A percentile compares a stretch with the other conserved stretches of the same genome.
Conservation (phyloP, 2,797 vertebrate genomes). For the Anas georgica region DNA sequence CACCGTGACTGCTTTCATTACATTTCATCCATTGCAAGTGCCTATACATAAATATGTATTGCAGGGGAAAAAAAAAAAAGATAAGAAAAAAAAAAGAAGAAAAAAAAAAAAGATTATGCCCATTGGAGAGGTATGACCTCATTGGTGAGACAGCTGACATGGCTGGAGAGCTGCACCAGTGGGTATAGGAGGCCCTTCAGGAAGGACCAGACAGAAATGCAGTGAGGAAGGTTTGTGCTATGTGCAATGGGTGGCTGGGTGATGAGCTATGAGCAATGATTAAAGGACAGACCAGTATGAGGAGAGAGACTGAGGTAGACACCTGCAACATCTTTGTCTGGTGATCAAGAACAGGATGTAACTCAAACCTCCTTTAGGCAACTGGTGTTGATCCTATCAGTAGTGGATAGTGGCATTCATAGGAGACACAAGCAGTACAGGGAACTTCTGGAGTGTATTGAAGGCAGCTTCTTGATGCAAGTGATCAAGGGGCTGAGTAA, state of each 20-base stretch:
- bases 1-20: accelerated
- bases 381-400: background rate
- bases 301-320: background rate
- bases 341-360: background rate
- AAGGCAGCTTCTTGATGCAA: background rate
- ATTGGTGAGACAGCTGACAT: background rate
- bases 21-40: background rate
- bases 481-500: background rate
- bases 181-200: background rate
- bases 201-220: background rate
- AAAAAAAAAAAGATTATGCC: background rate
- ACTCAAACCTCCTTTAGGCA: background rate
- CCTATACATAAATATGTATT: background rate
- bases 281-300: background rate
- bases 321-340: background rate
- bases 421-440: background rate
- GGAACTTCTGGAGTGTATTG: background rate
- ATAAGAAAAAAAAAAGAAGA: background rate
- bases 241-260: accelerated
- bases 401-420: background rate
- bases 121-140: background rate
- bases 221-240: background rate
- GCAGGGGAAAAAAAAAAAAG: background rate
- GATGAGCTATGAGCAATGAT: background rate
- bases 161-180: background rate